These are phyloP conservation scores for Phycodurus eques DNA, from an alignment of 2,113 vertebrate species.

Conservation along the genomic window DNA sequence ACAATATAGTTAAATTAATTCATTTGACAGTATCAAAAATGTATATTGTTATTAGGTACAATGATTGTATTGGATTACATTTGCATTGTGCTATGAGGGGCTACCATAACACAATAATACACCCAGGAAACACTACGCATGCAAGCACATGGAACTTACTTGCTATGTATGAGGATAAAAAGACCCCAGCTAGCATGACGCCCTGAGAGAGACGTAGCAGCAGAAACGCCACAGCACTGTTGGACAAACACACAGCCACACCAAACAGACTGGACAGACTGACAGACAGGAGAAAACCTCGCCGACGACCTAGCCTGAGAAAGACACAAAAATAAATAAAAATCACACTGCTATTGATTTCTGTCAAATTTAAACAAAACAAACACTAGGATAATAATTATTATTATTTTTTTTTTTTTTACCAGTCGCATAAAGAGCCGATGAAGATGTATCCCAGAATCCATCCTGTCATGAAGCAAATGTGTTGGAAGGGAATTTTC, in stretches of 20 bases:
- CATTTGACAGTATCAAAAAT: neutral
- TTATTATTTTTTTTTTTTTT: constrained; percentile 10
- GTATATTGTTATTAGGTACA: neutral
- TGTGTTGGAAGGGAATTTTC: constrained; percentile 84
- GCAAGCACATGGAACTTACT: constrained; percentile 60
- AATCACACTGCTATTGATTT: neutral
- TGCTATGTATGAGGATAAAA: constrained; percentile 79
- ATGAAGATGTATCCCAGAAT: constrained; percentile 77
- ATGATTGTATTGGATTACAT: neutral
- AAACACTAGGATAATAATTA: neutral
- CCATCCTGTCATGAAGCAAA: constrained; percentile 82
- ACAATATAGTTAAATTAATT: neutral
- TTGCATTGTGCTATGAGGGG: neutral
- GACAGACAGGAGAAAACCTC: constrained; percentile 72
- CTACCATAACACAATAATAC: neutral
- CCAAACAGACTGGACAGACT: constrained; percentile 76
- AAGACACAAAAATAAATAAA: neutral
- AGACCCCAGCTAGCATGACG: constrained; percentile 74
- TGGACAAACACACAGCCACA: constrained; percentile 68
- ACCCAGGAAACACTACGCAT: neutral
- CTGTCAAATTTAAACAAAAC: neutral
- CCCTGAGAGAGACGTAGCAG: constrained; percentile 75
- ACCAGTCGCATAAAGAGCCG: constrained; percentile 84
- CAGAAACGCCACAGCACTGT: constrained; percentile 67
- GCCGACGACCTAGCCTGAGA: constrained; percentile 79